Evolutionary conservation across 2,797 vertebrate genomes (phyloP).

Genomic region (Crypturellus tataupa): DNA sequence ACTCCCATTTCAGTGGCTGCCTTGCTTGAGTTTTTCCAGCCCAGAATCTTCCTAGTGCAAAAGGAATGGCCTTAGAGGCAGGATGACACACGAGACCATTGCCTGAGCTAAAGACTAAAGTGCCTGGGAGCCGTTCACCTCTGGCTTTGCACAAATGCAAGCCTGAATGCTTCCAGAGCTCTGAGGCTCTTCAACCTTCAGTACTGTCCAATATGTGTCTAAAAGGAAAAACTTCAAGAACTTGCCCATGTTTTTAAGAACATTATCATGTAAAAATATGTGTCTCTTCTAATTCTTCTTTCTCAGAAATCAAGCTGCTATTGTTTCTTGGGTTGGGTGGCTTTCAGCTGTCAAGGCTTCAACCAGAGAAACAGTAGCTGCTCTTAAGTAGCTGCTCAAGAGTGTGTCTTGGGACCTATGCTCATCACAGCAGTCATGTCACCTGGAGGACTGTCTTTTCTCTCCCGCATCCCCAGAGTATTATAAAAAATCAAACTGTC

Average conservation of each 20-base stretch:
- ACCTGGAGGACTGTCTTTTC: not conserved
- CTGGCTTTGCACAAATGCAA: not conserved
- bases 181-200: not conserved
- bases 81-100: not conserved
- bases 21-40: not conserved
- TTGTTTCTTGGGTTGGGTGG: not conserved
- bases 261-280: not conserved
- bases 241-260: not conserved
- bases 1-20: not conserved
- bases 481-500: not conserved
- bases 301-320: not conserved
- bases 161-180: not conserved
- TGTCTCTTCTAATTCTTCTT: not conserved
- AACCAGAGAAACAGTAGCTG: accelerated
- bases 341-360: accelerated
- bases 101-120: not conserved
- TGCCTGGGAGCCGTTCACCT: not conserved
- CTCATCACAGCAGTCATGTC: not conserved
- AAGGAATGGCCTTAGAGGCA: not conserved
- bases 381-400: not conserved
- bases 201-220: not conserved
- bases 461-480: not conserved
- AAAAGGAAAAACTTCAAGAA: not conserved
- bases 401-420: not conserved
- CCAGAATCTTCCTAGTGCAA: not conserved